Conservation (phyloP, 2,113 vertebrate species). For the Aptenodytes forsteri region DNA sequence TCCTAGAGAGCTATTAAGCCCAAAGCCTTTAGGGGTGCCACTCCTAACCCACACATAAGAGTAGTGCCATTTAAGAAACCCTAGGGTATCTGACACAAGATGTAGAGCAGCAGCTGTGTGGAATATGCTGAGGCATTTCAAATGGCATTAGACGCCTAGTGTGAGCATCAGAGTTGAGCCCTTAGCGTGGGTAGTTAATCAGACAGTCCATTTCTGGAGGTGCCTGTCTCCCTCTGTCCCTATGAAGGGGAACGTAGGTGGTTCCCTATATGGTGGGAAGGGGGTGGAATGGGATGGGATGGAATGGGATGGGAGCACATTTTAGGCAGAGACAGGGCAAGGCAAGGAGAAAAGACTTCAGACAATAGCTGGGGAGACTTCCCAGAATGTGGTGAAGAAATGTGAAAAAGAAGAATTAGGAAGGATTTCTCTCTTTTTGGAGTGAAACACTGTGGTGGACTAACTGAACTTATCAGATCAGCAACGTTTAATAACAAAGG, state of each 20-base stretch:
- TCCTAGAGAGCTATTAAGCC: neutral
- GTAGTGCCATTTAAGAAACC: neutral
- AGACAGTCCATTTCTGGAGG: neutral
- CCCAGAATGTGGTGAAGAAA: neutral
- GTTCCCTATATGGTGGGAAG: neutral
- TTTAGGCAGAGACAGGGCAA: neutral
- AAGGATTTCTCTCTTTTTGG: neutral
- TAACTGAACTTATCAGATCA: neutral
- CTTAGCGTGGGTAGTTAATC: neutral
- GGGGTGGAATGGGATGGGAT: neutral
- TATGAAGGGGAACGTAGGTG: neutral
- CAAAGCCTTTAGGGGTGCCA: neutral
- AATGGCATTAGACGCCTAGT: neutral
- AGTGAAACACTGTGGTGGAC: neutral
- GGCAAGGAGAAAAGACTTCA: neutral
- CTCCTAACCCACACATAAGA: neutral
- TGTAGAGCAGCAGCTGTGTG: neutral
- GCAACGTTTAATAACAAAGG: neutral
- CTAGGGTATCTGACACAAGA: neutral
- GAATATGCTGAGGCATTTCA: neutral
- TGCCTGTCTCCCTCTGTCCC: neutral
- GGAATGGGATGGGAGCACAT: neutral
- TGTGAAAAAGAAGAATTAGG: neutral
- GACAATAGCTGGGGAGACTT: neutral
- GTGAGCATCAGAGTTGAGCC: neutral